Conservation (phyloP, 2,113 vertebrate species). For the Megaptera novaeangliae region DNA sequence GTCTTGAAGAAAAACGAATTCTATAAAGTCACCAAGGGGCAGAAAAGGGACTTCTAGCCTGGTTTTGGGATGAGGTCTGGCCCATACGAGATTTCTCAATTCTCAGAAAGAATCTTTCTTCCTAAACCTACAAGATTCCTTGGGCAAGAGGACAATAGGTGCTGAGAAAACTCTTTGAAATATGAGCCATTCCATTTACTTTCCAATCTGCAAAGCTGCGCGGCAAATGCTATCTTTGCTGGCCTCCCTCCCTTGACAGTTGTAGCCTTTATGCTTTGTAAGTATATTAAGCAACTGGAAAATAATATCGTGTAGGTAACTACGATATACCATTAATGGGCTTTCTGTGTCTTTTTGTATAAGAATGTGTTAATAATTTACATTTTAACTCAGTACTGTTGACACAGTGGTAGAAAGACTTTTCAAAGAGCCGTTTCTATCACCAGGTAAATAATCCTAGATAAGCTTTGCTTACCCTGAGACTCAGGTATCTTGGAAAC, state of each 20-base stretch:
- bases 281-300: neutral
- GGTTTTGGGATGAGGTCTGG: neutral
- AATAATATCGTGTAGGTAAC: neutral
- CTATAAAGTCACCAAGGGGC: neutral
- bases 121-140: neutral
- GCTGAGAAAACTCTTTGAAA: slow-evolving; percentile 54
- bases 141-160: neutral
- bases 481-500: neutral
- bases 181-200: neutral
- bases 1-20: neutral
- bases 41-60: neutral
- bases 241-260: neutral
- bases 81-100: neutral
- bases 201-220: neutral
- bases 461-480: neutral
- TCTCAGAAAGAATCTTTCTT: neutral
- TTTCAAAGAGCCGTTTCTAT: neutral
- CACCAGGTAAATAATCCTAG: neutral
- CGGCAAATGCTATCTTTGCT: neutral
- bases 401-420: neutral
- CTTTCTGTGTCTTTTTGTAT: neutral
- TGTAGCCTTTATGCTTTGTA: neutral
- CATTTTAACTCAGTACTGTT: neutral
- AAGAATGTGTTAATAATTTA: slow-evolving; percentile 32
- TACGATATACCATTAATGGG: neutral